Evolutionary conservation across 1,140 invertebrate species (phyloP).

Genomic region (Dendroctonus ponderosae): DNA sequence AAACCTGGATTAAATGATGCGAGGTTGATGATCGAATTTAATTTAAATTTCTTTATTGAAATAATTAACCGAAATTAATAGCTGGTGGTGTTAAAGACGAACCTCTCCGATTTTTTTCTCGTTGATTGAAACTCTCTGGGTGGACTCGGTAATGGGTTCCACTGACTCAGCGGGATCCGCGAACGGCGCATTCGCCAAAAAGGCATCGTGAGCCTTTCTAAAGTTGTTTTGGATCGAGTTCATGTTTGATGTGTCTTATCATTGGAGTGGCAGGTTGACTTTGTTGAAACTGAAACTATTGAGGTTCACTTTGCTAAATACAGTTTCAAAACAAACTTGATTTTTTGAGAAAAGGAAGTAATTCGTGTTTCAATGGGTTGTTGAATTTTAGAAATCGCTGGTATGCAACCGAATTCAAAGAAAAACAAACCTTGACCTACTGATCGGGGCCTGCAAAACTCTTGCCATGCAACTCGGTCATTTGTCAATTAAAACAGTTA

Average conservation of each 20-base stretch:
- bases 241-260: constrained; percentile 10
- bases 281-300: constrained; percentile 4
- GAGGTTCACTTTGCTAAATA: background rate
- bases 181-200: constrained; percentile 26
- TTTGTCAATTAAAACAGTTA: background rate
- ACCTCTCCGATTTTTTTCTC: constrained; percentile 32
- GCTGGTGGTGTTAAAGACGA: background rate
- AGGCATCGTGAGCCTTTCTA: constrained; percentile 34
- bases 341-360: background rate
- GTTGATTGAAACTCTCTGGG: constrained; percentile 15
- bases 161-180: constrained; percentile 16
- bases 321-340: background rate
- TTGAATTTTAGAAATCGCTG: background rate
- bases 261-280: background rate
- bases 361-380: background rate
- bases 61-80: background rate
- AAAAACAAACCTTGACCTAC: constrained; percentile 1
- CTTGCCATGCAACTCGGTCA: background rate
- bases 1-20: constrained; percentile 20
- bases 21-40: background rate
- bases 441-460: background rate
- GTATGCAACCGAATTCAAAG: constrained; percentile 4
- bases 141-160: constrained; percentile 28
- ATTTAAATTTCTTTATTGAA: background rate
- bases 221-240: constrained; percentile 34